phyloP scores from a whole-genome alignment of 2,113 vertebrate species.

The Myrmecobius fasciatus region DNA sequence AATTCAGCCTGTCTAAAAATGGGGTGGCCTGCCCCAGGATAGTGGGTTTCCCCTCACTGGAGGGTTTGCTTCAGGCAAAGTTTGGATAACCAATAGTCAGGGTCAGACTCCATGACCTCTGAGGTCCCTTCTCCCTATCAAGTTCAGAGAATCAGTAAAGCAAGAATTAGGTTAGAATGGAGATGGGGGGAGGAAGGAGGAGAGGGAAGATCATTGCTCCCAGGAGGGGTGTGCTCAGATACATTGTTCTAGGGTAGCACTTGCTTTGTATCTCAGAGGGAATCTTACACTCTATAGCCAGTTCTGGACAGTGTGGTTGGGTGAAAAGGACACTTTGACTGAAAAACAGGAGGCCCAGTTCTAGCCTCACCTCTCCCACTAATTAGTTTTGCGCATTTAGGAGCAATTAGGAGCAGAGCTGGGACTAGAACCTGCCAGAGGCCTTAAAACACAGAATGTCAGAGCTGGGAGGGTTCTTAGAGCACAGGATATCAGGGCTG shows the following conservation, averaged over 20 bases:
- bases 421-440: no score
- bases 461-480: no score
- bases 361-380: not conserved
- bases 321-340: not conserved
- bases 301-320: not conserved
- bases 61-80: not conserved
- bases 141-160: not conserved
- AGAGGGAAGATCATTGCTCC: not conserved
- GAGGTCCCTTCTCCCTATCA: not conserved
- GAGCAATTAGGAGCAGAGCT: no score
- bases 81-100: not conserved
- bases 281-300: not conserved
- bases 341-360: not conserved
- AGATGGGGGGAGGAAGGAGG: not conserved
- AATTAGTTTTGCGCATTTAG: no score
- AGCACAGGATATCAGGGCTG: no score
- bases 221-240: not conserved
- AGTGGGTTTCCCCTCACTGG: not conserved
- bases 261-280: not conserved
- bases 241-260: not conserved
- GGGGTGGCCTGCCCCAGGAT: not conserved
- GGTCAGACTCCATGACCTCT: not conserved
- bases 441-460: no score
- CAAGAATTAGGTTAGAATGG: not conserved
- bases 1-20: not conserved